A percentile compares a stretch with the other conserved stretches of the same genome.
phyloP scores from a whole-genome alignment of 1,140 invertebrate genomes.

The Caerostris darwini region DNA sequence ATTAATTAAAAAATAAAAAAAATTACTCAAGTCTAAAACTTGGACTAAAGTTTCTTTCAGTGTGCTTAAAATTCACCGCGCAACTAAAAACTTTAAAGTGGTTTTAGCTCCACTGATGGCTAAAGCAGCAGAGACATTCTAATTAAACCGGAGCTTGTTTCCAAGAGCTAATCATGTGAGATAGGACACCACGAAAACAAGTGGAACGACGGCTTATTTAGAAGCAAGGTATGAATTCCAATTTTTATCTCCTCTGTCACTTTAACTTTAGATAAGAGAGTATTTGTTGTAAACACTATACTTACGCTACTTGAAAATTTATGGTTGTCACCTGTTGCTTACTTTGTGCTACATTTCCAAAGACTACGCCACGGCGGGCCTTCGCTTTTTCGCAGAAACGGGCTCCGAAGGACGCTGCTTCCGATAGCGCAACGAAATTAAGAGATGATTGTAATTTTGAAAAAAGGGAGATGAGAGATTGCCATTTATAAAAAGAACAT shows the following conservation, averaged over 20 bases:
- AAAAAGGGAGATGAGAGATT: no score
- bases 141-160: neutral
- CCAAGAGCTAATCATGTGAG: neutral
- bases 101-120: no score
- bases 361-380: neutral
- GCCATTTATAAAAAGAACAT: no score
- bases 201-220: conserved; percentile 11
- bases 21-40: no score
- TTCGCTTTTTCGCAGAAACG: neutral
- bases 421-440: neutral
- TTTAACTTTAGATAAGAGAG: conserved; percentile 46
- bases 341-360: conserved; percentile 45
- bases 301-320: conserved; percentile 64
- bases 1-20: no score
- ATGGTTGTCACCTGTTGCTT: conserved; percentile 46
- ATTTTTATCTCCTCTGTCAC: conserved; percentile 51
- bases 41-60: no score
- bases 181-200: neutral
- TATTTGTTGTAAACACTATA: conserved; percentile 61
- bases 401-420: neutral
- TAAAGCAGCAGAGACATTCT: neutral
- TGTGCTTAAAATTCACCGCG: no score
- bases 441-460: neutral
- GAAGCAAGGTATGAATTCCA: conserved; percentile 55
- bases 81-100: no score